Conservation (phyloP, 2,797 vertebrate genomes). For the Austrolebias charrua region DNA sequence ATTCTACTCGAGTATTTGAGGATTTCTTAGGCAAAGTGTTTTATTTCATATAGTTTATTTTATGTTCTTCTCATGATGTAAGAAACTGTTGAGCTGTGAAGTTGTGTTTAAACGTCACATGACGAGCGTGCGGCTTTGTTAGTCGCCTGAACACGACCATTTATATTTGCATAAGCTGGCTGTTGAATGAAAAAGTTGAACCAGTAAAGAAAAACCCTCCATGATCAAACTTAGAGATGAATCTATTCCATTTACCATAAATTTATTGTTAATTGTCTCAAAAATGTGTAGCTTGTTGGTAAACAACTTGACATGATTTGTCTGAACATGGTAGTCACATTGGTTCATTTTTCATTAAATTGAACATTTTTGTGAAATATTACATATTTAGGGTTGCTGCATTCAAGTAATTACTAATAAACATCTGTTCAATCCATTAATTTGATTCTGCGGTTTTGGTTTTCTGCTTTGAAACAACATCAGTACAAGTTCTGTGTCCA, state of each 20-base stretch:
- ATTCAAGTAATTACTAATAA: too few relatives aligned
- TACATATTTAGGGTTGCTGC: too few relatives aligned
- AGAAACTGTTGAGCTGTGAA: neutral
- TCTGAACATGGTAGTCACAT: neutral
- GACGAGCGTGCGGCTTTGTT: slow-evolving; percentile 26
- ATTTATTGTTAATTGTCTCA: neutral
- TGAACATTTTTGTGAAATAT: too few relatives aligned
- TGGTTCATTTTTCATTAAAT: neutral
- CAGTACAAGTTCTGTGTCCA: slow-evolving; percentile 27
- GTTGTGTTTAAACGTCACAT: neutral
- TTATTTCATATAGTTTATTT: neutral
- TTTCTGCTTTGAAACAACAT: slow-evolving; percentile 27
- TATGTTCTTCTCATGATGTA: neutral
- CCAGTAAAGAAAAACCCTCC: neutral
- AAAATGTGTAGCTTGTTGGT: neutral
- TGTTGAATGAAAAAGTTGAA: slow-evolving; percentile 18
- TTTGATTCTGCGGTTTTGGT: slow-evolving; percentile 9
- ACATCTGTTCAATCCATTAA: too few relatives aligned
- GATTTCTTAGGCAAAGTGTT: too few relatives aligned
- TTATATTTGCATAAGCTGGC: slow-evolving; percentile 8
- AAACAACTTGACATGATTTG: neutral
- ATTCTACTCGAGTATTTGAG: too few relatives aligned
- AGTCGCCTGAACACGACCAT: slow-evolving; percentile 5
- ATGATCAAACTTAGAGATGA: slow-evolving; percentile 19
- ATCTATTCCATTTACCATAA: neutral